Conservation (phyloP, 2,888 invertebrate genomes). For the Alentia gelatinosa region DNA sequence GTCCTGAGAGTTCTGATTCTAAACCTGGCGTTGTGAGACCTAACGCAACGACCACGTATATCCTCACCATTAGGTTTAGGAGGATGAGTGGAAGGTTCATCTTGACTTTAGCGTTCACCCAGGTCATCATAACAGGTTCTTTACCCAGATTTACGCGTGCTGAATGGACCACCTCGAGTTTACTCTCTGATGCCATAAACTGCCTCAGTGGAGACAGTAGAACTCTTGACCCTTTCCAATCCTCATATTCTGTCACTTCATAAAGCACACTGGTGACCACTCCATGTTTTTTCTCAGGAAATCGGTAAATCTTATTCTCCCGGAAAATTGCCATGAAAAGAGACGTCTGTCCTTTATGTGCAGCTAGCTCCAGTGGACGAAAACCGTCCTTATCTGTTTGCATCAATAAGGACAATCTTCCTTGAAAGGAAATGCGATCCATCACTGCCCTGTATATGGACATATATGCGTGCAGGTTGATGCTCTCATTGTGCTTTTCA, state of each 20-base stretch:
- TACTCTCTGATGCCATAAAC: not conserved
- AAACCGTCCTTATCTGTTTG: not conserved
- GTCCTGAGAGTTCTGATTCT: not conserved
- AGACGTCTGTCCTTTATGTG: not conserved
- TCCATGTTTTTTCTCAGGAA: not conserved
- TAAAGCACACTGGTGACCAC: not conserved
- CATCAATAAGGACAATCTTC: not conserved
- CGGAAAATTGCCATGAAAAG: not conserved
- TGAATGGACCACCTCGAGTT: not conserved
- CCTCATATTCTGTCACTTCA: not conserved
- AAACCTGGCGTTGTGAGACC: not conserved
- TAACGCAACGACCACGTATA: not conserved
- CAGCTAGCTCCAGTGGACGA: not conserved
- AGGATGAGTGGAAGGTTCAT: not conserved
- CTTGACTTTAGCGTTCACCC: not conserved
- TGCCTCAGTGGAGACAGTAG: not conserved
- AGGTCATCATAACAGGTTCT: not conserved
- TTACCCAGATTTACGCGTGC: not conserved
- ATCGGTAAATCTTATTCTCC: not conserved
- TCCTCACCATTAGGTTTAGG: not conserved
- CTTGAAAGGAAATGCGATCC: not conserved
- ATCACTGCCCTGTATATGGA: not conserved
- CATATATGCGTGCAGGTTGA: not conserved
- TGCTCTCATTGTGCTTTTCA: not conserved
- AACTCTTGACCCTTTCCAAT: not conserved